phyloP scores from a whole-genome alignment of 2,113 vertebrate genomes.

The Isurus oxyrinchus region DNA sequence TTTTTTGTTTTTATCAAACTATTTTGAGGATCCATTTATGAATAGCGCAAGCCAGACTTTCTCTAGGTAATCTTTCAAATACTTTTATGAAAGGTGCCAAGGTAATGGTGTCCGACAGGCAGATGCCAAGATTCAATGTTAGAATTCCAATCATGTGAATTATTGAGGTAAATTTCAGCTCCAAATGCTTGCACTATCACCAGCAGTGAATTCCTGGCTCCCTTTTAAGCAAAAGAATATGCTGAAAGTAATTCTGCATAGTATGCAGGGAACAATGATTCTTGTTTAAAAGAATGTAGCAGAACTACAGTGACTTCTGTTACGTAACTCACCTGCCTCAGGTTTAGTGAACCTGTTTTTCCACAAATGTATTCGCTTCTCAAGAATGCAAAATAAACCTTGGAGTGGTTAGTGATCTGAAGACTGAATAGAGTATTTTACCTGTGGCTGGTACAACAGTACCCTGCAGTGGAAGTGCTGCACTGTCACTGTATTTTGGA shows the following conservation, averaged over 20 bases:
- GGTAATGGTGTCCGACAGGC: neutral
- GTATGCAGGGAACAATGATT: neutral
- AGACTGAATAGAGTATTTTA: neutral
- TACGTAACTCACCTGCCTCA: constrained; percentile 10
- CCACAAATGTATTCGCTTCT: neutral
- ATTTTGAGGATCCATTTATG: neutral
- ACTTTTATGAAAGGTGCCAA: neutral
- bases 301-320: neutral
- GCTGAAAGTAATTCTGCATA: neutral
- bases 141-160: neutral
- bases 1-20: too few relatives aligned
- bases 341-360: constrained; percentile 21
- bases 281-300: constrained; percentile 17
- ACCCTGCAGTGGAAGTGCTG: neutral
- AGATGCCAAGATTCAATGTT: neutral
- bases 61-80: neutral
- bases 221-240: neutral
- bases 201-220: neutral
- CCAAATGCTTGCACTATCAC: neutral
- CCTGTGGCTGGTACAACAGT: neutral
- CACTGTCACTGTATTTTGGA: neutral
- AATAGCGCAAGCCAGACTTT: neutral
- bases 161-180: neutral
- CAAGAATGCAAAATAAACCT: neutral
- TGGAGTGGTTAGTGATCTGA: neutral